Percentiles rank a stretch among this genome's conserved stretches.
These are phyloP conservation scores for Vanessa cardui DNA, from an alignment of 2,888 invertebrate species.

Conservation along the genomic window DNA sequence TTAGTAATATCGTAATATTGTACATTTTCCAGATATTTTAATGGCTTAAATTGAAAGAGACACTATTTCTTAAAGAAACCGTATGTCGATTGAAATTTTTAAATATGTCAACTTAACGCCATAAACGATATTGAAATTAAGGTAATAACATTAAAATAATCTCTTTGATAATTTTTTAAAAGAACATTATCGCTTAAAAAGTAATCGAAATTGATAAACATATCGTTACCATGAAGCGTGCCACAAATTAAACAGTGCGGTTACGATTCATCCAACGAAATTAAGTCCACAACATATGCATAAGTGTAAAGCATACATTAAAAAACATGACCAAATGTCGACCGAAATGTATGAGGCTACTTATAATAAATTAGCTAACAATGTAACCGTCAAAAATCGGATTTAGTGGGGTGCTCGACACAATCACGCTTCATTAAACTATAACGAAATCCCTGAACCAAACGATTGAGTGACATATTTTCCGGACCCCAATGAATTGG, in stretches of 20 bases:
- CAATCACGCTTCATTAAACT: constrained; percentile 78
- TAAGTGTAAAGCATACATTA: constrained; percentile 26
- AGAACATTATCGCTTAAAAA: constrained; percentile 42
- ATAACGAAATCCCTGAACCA: constrained; percentile 55
- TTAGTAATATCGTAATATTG: too few species aligned
- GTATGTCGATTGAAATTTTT: neutral
- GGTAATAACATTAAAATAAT: constrained; percentile 21
- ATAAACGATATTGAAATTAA: constrained; percentile 15
- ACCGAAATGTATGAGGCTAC: constrained; percentile 47
- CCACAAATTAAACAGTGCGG: constrained; percentile 1
- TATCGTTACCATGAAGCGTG: constrained; percentile 22
- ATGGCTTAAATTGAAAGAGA: too few species aligned
- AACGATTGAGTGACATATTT: constrained; percentile 60
- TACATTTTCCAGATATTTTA: too few species aligned
- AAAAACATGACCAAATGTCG: constrained; percentile 39
- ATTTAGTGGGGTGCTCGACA: constrained; percentile 67
- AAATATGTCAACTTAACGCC: neutral
- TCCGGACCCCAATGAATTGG: constrained; percentile 54
- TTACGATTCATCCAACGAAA: neutral
- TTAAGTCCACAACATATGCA: constrained; percentile 35
- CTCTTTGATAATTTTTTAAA: constrained; percentile 40
- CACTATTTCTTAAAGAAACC: too few species aligned
- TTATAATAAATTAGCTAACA: constrained; percentile 64
- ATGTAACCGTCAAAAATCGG: constrained; percentile 64
- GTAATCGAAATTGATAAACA: constrained; percentile 36